Base-by-base conservation (phyloP, 2,888 invertebrate genomes). In the Andrena praecox region DNA sequence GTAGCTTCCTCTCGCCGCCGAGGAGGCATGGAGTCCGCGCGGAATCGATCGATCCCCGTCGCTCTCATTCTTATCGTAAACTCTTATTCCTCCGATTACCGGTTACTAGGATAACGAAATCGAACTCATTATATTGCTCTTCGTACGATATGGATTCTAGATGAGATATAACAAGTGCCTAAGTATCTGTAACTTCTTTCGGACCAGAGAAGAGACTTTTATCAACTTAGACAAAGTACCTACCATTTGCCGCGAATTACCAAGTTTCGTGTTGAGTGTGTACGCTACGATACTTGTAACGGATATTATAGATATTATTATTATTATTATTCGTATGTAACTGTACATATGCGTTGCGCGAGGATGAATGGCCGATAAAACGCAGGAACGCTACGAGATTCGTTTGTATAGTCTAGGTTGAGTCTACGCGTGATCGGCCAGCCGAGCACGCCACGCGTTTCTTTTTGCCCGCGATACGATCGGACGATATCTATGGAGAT, bases 191-290 rank as follows among this genome's bases (percentile, higher is more conserved):
- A 93, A 93, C 90, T 93, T 94, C 92, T 92, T 93, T 93, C 91
- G 93, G 93, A 93, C 93, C 93, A 94, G 93, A 92, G 91, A 92
- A 93, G 91, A 93, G 91, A 93, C 90, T 92, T 93, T 92, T 93
- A 92, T 92, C 91, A 91, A 91, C 90, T 89, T 92, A 91, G 91
- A 89, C 89, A 88, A 90, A 91, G 85, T 90, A 91, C 88, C 84
- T 90, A 91, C 88, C 84, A 90, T 89, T 56, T 89, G 89, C 87
- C 89, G 89, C 82, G 86, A 88, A 86, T 80, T 84, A 86, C 75
- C 74, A 52, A 66, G 70, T 75, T 81, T 80, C 87, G 78, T 76
- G 77, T 83, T 77, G 74, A 84, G 70, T 77, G 85, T 84, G 76
- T 82, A 82, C 79, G 79, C 80, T 80, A 82, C 72, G 77, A 70